Conservation (phyloP, 2,797 vertebrate species). For the Notolepis coatsorum region DNA sequence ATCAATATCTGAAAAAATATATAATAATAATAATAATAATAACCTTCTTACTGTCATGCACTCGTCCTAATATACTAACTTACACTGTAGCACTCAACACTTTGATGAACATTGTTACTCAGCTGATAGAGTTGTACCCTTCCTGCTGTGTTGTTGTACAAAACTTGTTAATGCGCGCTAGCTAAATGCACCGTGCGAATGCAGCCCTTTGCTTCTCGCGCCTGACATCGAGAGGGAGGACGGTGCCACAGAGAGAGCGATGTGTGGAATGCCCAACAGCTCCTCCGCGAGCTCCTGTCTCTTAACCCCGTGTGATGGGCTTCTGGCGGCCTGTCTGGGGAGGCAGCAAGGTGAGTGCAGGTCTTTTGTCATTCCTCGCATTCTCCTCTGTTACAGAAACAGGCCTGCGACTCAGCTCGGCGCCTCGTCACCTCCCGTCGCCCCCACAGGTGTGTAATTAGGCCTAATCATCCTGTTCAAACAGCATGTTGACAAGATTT, state of each 20-base stretch:
- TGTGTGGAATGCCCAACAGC: slow-evolving; percentile 30
- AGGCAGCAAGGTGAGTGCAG: not conserved
- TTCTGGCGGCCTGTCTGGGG: slow-evolving; percentile 7
- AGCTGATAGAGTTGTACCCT: too few relatives aligned
- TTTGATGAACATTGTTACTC: too few relatives aligned
- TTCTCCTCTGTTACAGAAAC: slow-evolving; percentile 60
- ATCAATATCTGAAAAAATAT: too few relatives aligned
- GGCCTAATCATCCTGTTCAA: slow-evolving; percentile 63
- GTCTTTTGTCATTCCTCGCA: slow-evolving; percentile 70
- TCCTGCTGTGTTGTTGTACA: too few relatives aligned
- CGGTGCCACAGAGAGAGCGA: slow-evolving; percentile 16
- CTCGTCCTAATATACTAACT: too few relatives aligned
- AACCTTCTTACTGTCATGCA: too few relatives aligned
- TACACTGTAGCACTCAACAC: too few relatives aligned
- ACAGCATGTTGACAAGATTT: slow-evolving; percentile 67
- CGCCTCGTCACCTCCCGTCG: slow-evolving; percentile 47
- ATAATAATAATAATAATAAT: too few relatives aligned
- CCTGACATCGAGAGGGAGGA: not conserved
- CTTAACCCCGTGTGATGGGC: slow-evolving; percentile 22
- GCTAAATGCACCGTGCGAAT: too few relatives aligned
- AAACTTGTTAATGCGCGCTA: too few relatives aligned
- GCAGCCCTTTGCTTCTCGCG: not conserved
- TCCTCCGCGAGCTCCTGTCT: slow-evolving; percentile 17
- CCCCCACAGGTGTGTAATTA: slow-evolving; percentile 67
- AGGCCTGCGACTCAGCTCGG: slow-evolving; percentile 48